Evolutionary conservation across 92 coral and sea anemone genomes (phyloP), one percentile per base, ranked within the genome.

Genomic region (Umimayanthus chanpuru): DNA sequence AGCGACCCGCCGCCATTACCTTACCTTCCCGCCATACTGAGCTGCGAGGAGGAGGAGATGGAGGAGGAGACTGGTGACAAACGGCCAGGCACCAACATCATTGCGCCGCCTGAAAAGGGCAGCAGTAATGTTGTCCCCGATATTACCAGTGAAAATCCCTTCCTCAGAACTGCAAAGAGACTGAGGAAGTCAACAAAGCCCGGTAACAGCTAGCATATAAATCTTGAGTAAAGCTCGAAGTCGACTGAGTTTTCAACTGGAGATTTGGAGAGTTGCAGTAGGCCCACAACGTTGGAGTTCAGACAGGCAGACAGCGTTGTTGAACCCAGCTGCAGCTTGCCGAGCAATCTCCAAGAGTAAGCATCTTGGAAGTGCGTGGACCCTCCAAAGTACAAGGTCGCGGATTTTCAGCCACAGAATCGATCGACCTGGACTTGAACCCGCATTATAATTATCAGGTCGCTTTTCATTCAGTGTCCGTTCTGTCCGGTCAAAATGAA

Each of bases 141-240:
- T 72, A 36, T 73, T 26, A 70, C 66, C 44, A 41, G 25, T 21
- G 87, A 83, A 70, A 83, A 83, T 20, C 87, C 87, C 18, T 83
- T 43, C 49, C 78, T 83, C 15, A 83, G 87, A 77, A 88, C 92
- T 89, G 92, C 93, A 65, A 91, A 84, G 73, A 84, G 50, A 88
- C 86, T 74, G 23, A 89, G 82, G 39, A 91, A 84, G 56, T 77
- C 89, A 75, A 88, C 41, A 32, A 88, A 89, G 47, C 89, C 86
- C 12, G 72, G 61, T 8, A 66, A 20, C 11, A 84, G 78, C 77
- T 91, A 83, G 78, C 87, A 83, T 7, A 80, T 77, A 50, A 5
- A 3, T 21, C 0, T 61, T 61, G 2, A 61, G 26, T 61, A 61
- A 61, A 16, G 58, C 58, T 53, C 18, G 58, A 61, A 61, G 68